Evolutionary conservation across 2,888 invertebrate genomes (phyloP).

Genomic region (Drosophila nr. perissopoda): DNA sequence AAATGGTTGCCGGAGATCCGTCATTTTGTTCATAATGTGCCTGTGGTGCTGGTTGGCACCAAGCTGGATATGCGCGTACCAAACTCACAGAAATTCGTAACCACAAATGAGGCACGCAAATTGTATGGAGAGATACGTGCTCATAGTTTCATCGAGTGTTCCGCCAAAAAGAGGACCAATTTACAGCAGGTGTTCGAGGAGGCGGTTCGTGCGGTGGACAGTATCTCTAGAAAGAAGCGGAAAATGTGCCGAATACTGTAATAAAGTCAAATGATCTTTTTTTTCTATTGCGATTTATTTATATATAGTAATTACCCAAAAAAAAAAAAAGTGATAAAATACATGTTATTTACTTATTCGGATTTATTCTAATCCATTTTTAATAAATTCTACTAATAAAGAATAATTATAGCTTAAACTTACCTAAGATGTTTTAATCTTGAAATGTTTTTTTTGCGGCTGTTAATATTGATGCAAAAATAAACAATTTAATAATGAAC

Average conservation of each 20-base stretch:
- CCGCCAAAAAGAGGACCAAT: constrained; percentile 91
- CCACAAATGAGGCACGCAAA: constrained; percentile 90
- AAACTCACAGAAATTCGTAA: constrained; percentile 87
- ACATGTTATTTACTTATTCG: no score
- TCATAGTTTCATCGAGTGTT: constrained; percentile 91
- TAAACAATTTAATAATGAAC: neutral
- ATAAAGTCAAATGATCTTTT: constrained; percentile 31
- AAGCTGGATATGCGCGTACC: constrained; percentile 90
- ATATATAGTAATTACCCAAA: no score
- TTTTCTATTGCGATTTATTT: no score
- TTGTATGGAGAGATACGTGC: constrained; percentile 92
- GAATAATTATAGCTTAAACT: no score
- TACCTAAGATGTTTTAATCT: no score
- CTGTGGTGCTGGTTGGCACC: constrained; percentile 94
- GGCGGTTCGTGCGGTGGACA: constrained; percentile 89
- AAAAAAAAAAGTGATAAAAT: no score
- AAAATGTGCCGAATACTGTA: constrained; percentile 78
- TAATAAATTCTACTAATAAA: no score
- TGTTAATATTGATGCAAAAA: neutral
- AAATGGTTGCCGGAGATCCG: constrained; percentile 95
- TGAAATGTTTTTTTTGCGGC: neutral
- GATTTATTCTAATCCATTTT: no score
- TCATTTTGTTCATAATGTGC: constrained; percentile 91
- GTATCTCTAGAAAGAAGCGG: constrained; percentile 83
- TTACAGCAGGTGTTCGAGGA: constrained; percentile 91